phyloP scores from a whole-genome alignment of 2,888 invertebrate species.

The Elaeidobius kamerunicus region DNA sequence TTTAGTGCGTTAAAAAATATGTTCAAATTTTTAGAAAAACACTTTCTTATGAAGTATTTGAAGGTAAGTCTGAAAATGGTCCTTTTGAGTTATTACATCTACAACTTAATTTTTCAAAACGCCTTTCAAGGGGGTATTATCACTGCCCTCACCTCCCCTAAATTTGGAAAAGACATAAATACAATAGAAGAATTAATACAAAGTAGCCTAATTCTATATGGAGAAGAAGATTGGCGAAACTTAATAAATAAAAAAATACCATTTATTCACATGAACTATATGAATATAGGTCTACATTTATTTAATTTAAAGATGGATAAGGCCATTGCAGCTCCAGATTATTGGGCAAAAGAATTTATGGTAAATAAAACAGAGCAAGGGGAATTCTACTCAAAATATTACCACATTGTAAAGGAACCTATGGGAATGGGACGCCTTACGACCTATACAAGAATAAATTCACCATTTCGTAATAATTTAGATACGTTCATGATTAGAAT shows the following conservation, averaged over 20 bases:
- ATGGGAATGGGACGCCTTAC: conserved; percentile 9
- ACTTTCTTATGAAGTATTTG: too few relatives aligned
- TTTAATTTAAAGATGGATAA: conserved; percentile 3
- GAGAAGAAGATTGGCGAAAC: conserved; percentile 5
- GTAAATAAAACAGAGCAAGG: conserved; percentile 11
- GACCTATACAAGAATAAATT: conserved; percentile 11
- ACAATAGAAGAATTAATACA: conserved; percentile 18
- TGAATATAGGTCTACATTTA: conserved; percentile 1
- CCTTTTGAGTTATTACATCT: conserved; percentile 3
- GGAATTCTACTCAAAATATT: conserved; percentile 7
- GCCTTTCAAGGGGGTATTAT: conserved; percentile 22
- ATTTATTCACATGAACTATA: not conserved
- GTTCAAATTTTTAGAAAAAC: too few relatives aligned
- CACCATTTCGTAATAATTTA: conserved; percentile 5
- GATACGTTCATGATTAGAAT: conserved; percentile 3
- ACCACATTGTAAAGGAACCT: conserved; percentile 19
- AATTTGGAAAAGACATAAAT: conserved; percentile 13
- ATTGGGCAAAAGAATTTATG: conserved; percentile 8
- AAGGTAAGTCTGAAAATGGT: not conserved
- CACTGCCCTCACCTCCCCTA: conserved; percentile 19
- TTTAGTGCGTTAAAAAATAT: conserved; percentile 1
- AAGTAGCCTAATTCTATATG: conserved; percentile 11
- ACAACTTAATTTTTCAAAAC: conserved; percentile 9
- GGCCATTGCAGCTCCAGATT: conserved; percentile 3
- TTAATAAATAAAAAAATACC: conserved; percentile 7